Evolutionary conservation across 2,113 vertebrate genomes (phyloP).

Genomic region (Asarcornis scutulata): DNA sequence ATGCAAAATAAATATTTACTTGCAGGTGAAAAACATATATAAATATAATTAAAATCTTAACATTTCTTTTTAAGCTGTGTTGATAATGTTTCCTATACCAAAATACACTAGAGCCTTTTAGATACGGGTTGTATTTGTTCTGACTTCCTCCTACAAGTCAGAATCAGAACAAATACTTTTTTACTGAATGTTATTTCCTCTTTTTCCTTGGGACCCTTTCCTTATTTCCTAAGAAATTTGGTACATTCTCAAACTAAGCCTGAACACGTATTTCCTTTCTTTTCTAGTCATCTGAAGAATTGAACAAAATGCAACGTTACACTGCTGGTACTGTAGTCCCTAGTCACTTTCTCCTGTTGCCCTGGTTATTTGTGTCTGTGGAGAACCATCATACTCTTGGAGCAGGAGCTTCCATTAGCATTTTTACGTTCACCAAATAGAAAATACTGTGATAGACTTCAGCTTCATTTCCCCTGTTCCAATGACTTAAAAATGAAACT

Average conservation of each 20-base stretch:
- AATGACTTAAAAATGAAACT: background rate
- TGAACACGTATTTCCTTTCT: background rate
- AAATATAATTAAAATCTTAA: background rate
- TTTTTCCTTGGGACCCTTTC: background rate
- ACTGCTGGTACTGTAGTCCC: accelerated
- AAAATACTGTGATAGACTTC: background rate
- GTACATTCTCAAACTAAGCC: background rate
- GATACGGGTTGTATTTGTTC: background rate
- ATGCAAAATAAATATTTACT: background rate
- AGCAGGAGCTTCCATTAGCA: background rate
- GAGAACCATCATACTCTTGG: background rate
- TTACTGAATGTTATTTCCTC: background rate
- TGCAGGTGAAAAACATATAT: background rate
- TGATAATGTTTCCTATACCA: background rate
- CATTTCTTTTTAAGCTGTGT: background rate
- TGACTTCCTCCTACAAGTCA: background rate
- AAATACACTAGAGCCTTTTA: background rate
- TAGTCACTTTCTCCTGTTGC: background rate
- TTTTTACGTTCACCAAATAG: background rate
- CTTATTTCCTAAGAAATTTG: background rate
- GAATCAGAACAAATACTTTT: background rate
- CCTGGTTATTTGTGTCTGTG: background rate
- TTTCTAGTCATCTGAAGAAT: background rate
- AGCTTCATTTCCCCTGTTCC: background rate
- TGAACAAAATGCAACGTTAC: background rate